These are phyloP conservation scores for Ciona savignyi DNA, from an alignment of 23 tunicate species.

Conservation along the genomic window DNA sequence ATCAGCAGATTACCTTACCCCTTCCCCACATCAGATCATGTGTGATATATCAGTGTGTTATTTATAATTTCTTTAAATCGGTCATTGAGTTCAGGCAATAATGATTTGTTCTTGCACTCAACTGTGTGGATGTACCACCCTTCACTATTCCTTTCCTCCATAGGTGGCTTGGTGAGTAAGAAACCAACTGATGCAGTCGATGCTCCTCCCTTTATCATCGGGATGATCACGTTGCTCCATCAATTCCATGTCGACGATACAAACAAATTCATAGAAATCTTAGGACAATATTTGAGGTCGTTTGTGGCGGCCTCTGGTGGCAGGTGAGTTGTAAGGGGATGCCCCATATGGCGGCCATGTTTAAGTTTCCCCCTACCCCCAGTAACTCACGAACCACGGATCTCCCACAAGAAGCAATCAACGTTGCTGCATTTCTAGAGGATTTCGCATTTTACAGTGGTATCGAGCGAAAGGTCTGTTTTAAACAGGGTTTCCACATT, in stretches of 20 bases:
- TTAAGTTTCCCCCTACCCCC: slow-evolving; percentile 32
- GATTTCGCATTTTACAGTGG: slow-evolving; percentile 70
- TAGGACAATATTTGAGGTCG: slow-evolving; percentile 77
- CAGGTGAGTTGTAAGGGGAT: too few relatives aligned
- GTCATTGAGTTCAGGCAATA: too few relatives aligned
- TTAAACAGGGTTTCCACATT: slow-evolving; percentile 51
- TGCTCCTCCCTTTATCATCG: slow-evolving; percentile 88
- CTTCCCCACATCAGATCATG: too few relatives aligned
- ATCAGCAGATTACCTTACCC: too few relatives aligned
- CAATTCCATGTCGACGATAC: slow-evolving; percentile 87
- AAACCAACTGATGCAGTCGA: slow-evolving; percentile 73
- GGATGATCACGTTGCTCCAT: slow-evolving; percentile 76
- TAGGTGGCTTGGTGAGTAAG: slow-evolving; percentile 79
- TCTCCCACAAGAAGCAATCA: slow-evolving; percentile 71
- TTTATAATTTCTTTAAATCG: too few relatives aligned
- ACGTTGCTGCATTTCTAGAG: slow-evolving; percentile 67
- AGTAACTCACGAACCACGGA: slow-evolving; percentile 19
- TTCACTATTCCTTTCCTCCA: not conserved
- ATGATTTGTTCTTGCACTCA: too few relatives aligned
- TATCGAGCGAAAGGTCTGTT: slow-evolving; percentile 61
- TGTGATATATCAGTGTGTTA: too few relatives aligned
- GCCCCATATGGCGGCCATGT: too few relatives aligned
- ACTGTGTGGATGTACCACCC: too few relatives aligned
- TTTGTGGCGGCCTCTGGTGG: slow-evolving; percentile 19
- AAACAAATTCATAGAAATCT: slow-evolving; percentile 35